Base-by-base conservation (phyloP, 2,888 invertebrate genomes). In the Sycophila texana region DNA sequence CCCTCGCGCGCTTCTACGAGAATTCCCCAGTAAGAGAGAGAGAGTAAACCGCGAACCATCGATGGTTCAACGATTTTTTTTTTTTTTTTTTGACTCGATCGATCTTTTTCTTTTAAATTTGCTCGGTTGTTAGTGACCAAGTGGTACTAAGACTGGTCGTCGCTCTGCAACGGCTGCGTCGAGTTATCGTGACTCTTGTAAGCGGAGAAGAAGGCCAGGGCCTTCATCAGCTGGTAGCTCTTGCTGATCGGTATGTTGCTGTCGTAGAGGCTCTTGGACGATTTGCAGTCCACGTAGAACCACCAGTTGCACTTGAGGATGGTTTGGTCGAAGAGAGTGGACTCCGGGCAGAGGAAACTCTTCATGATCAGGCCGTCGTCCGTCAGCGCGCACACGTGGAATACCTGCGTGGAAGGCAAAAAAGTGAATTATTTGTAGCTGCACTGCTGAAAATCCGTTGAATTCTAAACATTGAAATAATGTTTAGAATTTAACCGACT, bases 281-380 rank as follows among this genome's bases (percentile, higher is more conserved):
- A 93, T 89, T 95, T 95, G 91, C 97, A 97, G 88, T 97, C 97
- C 0, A 97, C 97, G 89, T 97, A 97, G 92, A 97, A 96, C 96
- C 96, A 97, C 97, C 97, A 97, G 90, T 97, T 97, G 91, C 97
- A 97, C 88, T 97, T 97, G 5, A 97, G 92, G 82, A 97, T 96
- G 26, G 96, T 96, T 90, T 97, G 97, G 87, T 97, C 97, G 90
- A 97, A 97, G 73, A 97, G 92, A 0, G 97, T 97, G 49, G 96
- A 97, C 89, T 97, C 96, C 0, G 97, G 97, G 87, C 97, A 97
- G 65, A 97, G 92, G 91, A 97, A 97, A 67, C 97, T 97, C 90
- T 97, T 97, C 94, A 96, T 96, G 71, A 97, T 96, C 76, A 97
- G 92, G 0, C 97, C 97, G 84, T 96, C 96, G 84, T 97, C 97